Evolutionary conservation across 2,888 invertebrate species (phyloP).

Genomic region (Lamproptera curius): DNA sequence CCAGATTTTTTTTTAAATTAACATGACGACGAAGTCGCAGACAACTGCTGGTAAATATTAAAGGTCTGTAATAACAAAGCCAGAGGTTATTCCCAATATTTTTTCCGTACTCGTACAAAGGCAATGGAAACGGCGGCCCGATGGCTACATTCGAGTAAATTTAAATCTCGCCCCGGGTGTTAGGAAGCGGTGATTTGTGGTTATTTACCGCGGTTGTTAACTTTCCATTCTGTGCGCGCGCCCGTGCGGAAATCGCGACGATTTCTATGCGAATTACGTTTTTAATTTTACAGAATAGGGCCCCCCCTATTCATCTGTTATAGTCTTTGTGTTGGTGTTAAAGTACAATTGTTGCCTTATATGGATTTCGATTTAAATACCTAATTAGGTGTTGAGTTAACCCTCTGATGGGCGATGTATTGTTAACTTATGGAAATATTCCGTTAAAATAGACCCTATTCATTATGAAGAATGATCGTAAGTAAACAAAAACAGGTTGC

Average conservation of each 20-base stretch:
- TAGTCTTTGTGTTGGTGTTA: no score
- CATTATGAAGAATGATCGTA: no score
- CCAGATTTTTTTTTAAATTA: no score
- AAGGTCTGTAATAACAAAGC: no score
- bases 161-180: slow-evolving; percentile 72
- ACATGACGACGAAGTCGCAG: no score
- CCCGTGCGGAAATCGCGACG: slow-evolving; percentile 68
- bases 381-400: slow-evolving; percentile 3
- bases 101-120: not conserved
- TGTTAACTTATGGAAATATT: no score
- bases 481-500: no score
- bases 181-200: slow-evolving; percentile 75
- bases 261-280: slow-evolving; percentile 65
- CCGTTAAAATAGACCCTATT: no score
- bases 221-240: slow-evolving; percentile 64
- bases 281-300: slow-evolving; percentile 68
- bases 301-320: no score
- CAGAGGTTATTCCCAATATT: no score
- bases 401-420: no score
- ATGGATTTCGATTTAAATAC: slow-evolving; percentile 29
- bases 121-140: slow-evolving; percentile 45
- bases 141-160: slow-evolving; percentile 63
- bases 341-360: slow-evolving; percentile 16
- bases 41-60: no score
- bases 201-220: slow-evolving; percentile 75